Base-by-base conservation (phyloP, 2,797 vertebrate genomes). In the Coregonus ussuriensis region DNA sequence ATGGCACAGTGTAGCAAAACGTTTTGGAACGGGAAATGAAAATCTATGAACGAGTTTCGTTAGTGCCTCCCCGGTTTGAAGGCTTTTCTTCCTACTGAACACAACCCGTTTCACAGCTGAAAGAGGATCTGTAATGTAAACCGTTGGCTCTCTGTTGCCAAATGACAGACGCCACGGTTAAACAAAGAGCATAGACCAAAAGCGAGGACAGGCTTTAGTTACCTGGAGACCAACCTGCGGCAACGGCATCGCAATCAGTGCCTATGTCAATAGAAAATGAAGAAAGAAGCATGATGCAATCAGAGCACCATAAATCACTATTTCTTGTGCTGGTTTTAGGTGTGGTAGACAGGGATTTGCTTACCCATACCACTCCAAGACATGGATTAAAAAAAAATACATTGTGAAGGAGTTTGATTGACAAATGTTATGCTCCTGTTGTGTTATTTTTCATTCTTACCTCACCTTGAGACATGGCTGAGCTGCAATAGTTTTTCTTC, bases 41-140 rank as follows among this genome's bases (percentile, higher is more conserved):
- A 59, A 59, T 16, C 56, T 59, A 16, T 63, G 54, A 35, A 54
- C 18, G 9, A 47, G 18, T 47, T 63, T 14, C 37, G 18, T 59
- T 21, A 59, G 6, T 13, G 59, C 1, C 16, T 63, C 6, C 18
- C 1, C 9, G 9, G 21, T 63, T 25, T 25, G 11, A 62, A 11
- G 3, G n/a, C 1, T 63, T 63, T 18, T 63, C n/a, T 9, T 3
- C 25, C 59, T 11, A 63, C 56, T 62, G 18, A 62, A 21, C 4
- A 7, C 6, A 51, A 59, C 59, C 11, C 29, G 7, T n/a, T 16
- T 76, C 81, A 72, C 5, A 1, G 66, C 65, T 78, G 87, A 88
- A 86, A 88, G 63, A 72, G 74, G 77, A 90, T 47, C 62, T 41
- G 84, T 74, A 82, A 88, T 9, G 33, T 6, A 77, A 89, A 74